Conservation (phyloP, 1,140 invertebrate genomes). For the Mycetomoellerius zeteki region DNA sequence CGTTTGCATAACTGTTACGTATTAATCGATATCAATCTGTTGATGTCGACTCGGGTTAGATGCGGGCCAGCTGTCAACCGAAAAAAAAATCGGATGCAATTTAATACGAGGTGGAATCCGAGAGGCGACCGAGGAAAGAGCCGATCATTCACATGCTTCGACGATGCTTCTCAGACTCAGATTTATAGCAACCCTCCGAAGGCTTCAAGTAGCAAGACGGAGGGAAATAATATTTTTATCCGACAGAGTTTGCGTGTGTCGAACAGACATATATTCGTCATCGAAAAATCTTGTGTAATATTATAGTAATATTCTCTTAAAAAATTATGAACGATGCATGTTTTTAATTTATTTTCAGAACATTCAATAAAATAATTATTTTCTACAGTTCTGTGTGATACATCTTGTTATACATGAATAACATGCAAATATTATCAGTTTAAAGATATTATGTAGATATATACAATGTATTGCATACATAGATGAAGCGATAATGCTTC, state of each 20-base stretch:
- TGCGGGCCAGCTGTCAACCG: conserved; percentile 32
- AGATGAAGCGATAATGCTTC: neutral
- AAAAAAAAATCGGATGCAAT: conserved; percentile 58
- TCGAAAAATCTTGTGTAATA: neutral
- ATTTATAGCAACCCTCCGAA: conserved; percentile 33
- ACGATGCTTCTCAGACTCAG: conserved; percentile 19
- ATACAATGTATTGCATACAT: neutral
- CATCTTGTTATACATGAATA: neutral
- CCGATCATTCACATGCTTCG: conserved; percentile 52
- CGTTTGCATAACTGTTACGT: conserved; percentile 8
- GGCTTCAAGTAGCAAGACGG: conserved; percentile 24
- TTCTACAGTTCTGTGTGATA: neutral
- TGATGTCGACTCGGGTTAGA: conserved; percentile 18
- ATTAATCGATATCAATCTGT: conserved; percentile 50
- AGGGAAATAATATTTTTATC: conserved; percentile 31
- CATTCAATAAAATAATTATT: neutral
- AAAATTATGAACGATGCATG: neutral
- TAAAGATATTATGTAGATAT: conserved; percentile 7
- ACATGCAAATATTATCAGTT: neutral
- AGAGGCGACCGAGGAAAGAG: conserved; percentile 39
- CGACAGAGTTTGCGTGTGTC: neutral
- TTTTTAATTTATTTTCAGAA: neutral
- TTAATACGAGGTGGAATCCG: conserved; percentile 63
- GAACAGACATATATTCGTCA: conserved; percentile 22
- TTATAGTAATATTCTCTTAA: neutral